Conservation (phyloP, 2,113 vertebrate species). For the Cochlearius cochlearius region DNA sequence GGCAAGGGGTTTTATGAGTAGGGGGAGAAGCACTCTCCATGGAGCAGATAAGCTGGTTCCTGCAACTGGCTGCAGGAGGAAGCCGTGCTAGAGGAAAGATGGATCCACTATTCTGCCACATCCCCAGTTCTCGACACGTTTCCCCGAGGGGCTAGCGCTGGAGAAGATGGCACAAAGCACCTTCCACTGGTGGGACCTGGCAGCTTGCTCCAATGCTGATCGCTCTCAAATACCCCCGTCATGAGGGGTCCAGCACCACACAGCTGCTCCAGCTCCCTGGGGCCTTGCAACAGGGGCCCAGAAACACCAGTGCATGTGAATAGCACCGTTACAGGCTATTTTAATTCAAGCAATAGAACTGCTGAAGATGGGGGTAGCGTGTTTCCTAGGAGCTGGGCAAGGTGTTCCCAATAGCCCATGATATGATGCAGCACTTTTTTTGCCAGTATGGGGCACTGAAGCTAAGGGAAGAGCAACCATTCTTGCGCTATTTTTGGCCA, state of each 20-base stretch:
- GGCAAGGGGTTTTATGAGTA: neutral
- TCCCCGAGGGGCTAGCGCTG: neutral
- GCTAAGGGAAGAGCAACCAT: conserved; percentile 33
- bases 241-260: neutral
- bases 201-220: neutral
- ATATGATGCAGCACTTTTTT: conserved; percentile 32
- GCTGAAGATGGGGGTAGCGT: neutral
- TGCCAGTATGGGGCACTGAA: neutral
- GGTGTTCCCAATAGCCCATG: neutral
- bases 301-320: neutral
- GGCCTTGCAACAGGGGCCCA: neutral
- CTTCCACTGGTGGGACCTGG: neutral
- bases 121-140: neutral
- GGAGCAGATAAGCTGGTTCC: neutral
- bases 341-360: neutral
- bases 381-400: neutral
- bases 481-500: conserved; percentile 63
- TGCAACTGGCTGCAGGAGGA: neutral
- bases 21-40: neutral
- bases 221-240: neutral
- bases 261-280: neutral
- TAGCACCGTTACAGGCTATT: neutral
- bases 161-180: neutral
- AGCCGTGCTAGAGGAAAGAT: neutral
- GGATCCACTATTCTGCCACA: neutral